Conservation (phyloP, 2,113 vertebrate genomes). For the Nycticryphes semicollaris region DNA sequence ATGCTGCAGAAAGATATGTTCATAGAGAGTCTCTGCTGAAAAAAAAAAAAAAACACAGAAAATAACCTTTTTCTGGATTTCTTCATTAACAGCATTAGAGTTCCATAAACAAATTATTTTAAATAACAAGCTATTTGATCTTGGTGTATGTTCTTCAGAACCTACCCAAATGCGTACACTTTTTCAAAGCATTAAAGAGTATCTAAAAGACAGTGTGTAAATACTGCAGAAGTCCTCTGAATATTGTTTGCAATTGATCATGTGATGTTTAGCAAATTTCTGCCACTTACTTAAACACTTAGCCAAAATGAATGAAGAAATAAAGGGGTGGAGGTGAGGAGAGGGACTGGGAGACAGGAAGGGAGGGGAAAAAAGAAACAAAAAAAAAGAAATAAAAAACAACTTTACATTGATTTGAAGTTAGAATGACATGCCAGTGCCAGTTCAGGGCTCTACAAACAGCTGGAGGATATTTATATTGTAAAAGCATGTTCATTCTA, state of each 20-base stretch:
- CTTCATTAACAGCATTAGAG: neutral
- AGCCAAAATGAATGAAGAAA: neutral
- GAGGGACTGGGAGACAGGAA: neutral
- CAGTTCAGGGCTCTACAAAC: neutral
- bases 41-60: neutral
- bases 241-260: constrained; percentile 31
- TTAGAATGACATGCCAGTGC: neutral
- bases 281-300: constrained; percentile 17
- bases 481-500: neutral
- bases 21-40: neutral
- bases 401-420: neutral
- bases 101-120: neutral
- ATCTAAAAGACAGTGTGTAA: neutral
- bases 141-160: neutral
- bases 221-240: constrained; percentile 9
- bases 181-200: neutral
- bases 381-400: neutral
- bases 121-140: neutral
- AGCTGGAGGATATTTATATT: neutral
- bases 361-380: rapidly evolving
- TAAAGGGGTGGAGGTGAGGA: neutral
- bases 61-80: neutral
- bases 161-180: neutral
- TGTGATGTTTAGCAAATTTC: constrained; percentile 5
- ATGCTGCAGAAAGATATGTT: neutral